A percentile compares a stretch with the other conserved stretches of the same genome.
Evolutionary conservation across 2,888 invertebrate species (phyloP).

Genomic region (Palloptera scutellata): DNA sequence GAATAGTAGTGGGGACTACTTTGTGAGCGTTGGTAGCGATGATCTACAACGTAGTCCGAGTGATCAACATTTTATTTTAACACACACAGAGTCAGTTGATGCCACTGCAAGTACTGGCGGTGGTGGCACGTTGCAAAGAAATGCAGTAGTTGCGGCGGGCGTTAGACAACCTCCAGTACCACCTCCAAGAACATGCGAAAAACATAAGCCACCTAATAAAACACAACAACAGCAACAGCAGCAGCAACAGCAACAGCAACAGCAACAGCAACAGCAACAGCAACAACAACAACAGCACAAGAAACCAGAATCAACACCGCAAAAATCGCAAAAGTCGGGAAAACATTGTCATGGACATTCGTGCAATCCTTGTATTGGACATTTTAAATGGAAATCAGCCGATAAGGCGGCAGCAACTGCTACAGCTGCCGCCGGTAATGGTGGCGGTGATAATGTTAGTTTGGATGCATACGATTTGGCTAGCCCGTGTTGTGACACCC

Average conservation of each 20-base stretch:
- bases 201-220: conserved; percentile 56
- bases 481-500: conserved; percentile 86
- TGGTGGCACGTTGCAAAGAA: conserved; percentile 40
- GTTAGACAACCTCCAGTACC: conserved; percentile 54
- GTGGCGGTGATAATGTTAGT: conserved; percentile 74
- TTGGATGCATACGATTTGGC: conserved; percentile 87
- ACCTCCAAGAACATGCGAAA: conserved; percentile 59
- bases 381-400: conserved; percentile 63
- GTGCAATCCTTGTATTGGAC: conserved; percentile 77
- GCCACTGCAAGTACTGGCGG: conserved; percentile 42
- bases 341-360: conserved; percentile 67
- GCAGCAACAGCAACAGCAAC: conserved; percentile 32
- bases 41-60: conserved; percentile 69
- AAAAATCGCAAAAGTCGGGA: conserved; percentile 52
- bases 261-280: conserved; percentile 40
- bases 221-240: conserved; percentile 42
- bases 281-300: conserved; percentile 33
- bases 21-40: conserved; percentile 74
- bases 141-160: conserved; percentile 32
- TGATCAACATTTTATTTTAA: conserved; percentile 76
- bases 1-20: conserved; percentile 74
- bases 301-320: conserved; percentile 30
- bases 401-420: conserved; percentile 53
- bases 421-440: conserved; percentile 58
- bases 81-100: conserved; percentile 67